Evolutionary conservation across 2,888 invertebrate species (phyloP), one percentile per base, ranked within the genome.

Genomic region (Aphidoletes aphidimyza): DNA sequence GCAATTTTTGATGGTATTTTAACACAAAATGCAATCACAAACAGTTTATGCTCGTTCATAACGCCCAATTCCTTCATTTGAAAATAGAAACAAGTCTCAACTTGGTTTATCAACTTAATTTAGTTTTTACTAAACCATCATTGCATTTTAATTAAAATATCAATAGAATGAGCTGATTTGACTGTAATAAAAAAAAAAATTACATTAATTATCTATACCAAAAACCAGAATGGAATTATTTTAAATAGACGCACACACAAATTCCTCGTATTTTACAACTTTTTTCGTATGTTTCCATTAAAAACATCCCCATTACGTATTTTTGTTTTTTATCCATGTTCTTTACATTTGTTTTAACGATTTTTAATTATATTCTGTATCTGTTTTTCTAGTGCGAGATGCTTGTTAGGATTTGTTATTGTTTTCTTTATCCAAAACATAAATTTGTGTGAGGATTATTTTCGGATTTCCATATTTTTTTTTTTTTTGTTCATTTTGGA

Each of bases 271-370:
- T 54, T 22, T 22, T 54, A 54, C n/a, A n/a, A n/a, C n/a, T 69
- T 30, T 30, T 69, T 22, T 54, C 19, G 6, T 54, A 69, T 30
- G n/a, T 69, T 69, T 69, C 69, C 30, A 69, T 69, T 34, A 69
- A 30, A 69, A 1, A 69, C 30, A 69, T 14, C 22, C 54, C 69
- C 69, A 69, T 69, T 69, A 30, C 11, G 11, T 47, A 17, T 47
- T 47, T n/a, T n/a, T n/a, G n/a, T n/a, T 69, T 69, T 69, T 30
- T 69, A 30, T 69, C 69, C 69, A 69, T 69, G 69, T 69, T 69
- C 69, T 69, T 69, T n/a, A n/a, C n/a, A 69, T 30, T 69, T 69
- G 69, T 69, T 69, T 69, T 69, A 69, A n/a, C 30, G 69, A 69
- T 47, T 47, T n/a, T 8, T 47, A 47, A 47, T 30, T 30, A 69